Evolutionary conservation across 1,140 invertebrate species (phyloP), one percentile per base, ranked within the genome.

Genomic region (Eriocheir sinensis): DNA sequence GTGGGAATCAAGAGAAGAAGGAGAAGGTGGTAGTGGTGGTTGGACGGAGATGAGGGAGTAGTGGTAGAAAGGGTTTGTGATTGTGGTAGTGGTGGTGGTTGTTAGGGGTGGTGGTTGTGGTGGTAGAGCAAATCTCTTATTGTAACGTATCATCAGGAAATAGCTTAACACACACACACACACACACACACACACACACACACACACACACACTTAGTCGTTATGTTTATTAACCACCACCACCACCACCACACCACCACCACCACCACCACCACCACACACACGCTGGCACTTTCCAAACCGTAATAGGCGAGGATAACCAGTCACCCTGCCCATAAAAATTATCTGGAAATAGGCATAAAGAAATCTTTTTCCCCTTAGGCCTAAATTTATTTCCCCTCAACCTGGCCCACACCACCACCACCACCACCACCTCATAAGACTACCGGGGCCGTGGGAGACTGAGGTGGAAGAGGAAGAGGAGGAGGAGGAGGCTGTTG

Each of bases 341-440:
- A 72, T 72, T 72, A 72, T 72, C 60, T 72, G 60, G 60, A 72
- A n/a, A 72, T n/a, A n/a, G 60, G 60, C 60, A 72, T 72, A 72
- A 72, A 72, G 60, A 6, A 72, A 72, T 72, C 27, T 72, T 72
- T 72, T 72, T 53, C 48, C 60, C 60, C 60, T 72, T 72, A 21
- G 60, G 60, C 60, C 60, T 72, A 21, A 21, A 72, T 72, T 72
- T 72, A 72, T 72, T 72, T 72, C 60, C 60, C 60, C 60, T 72
- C 60, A 72, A n/a, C 27, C 27, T 72, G 12, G n/a, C n/a, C n/a
- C n/a, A n/a, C n/a, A n/a, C n/a, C 4, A 15, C 15, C 44, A 8
- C 4, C 44, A n/a, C n/a, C 60, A 21, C 60, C 4, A 72, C 60
- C 60, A 72, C 60, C 60, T 72, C 60, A n/a, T 72, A n/a, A 72